Conservation (phyloP, 1,140 invertebrate genomes). For the Danaus plexippus region DNA sequence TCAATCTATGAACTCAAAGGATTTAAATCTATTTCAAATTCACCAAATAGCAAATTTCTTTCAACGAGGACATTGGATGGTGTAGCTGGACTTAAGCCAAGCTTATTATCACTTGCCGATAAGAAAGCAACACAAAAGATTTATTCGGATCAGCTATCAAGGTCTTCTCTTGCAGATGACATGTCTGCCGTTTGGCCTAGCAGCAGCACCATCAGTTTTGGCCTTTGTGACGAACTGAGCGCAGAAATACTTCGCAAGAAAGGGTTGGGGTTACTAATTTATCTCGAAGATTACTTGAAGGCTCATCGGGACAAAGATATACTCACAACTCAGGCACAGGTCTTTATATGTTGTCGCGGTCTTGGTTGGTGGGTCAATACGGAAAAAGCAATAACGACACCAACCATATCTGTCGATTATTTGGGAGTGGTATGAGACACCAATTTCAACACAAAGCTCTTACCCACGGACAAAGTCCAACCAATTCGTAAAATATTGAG, state of each 20-base stretch:
- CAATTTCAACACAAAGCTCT: slow-evolving; percentile 8
- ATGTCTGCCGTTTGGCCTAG: no score
- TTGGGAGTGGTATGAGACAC: slow-evolving; percentile 1
- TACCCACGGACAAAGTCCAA: slow-evolving; percentile 13
- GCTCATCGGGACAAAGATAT: slow-evolving; percentile 6
- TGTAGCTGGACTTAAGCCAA: slow-evolving; percentile 31
- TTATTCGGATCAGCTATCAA: no score
- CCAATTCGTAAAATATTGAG: slow-evolving; percentile 8
- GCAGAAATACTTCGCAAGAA: slow-evolving; percentile 29
- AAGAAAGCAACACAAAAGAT: slow-evolving; percentile 20
- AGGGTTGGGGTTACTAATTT: slow-evolving; percentile 30
- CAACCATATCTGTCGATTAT: slow-evolving; percentile 12
- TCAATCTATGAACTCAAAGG: slow-evolving; percentile 21
- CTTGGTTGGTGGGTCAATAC: slow-evolving; percentile 14
- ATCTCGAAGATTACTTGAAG: slow-evolving; percentile 35
- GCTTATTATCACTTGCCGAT: slow-evolving; percentile 54
- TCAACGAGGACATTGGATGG: slow-evolving; percentile 26
- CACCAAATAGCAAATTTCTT: slow-evolving; percentile 30
- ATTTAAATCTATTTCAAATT: slow-evolving; percentile 34
- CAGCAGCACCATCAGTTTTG: slow-evolving; percentile 27
- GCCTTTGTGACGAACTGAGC: slow-evolving; percentile 30
- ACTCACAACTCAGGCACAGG: background rate
- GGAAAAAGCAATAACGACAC: slow-evolving; percentile 12
- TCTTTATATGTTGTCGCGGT: slow-evolving; percentile 8
- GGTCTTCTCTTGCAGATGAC: slow-evolving; percentile 31